Evolutionary conservation across 2,888 invertebrate genomes (phyloP), one percentile per base, ranked within the genome.

Genomic region (Drosophila sordidapex): DNA sequence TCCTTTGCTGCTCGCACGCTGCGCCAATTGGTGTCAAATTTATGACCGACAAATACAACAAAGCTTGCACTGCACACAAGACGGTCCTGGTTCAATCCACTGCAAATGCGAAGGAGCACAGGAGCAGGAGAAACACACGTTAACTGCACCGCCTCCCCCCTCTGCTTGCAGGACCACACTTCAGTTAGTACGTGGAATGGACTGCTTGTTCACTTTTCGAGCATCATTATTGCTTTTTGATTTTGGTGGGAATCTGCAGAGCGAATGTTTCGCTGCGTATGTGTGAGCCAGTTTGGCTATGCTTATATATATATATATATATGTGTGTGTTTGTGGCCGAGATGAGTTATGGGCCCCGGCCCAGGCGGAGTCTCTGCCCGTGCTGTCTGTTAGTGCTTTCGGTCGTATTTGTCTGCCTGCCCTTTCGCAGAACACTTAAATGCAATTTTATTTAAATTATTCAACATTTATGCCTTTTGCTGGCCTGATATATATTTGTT

Each of bases 1-100:
- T 53, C 58, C 58, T 59, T 43, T 56, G 49, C 58, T 48, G 64
- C 46, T 57, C 76, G 71, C 84, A 74, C 70, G 85, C 82, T 82
- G 84, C 68, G 83, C 82, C 91, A 90, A 91, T 90, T 90, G 90
- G 91, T 90, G 91, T 89, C 90, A 89, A 90, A 89, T 91, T 90
- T 89, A 91, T 91, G 81, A 79, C 46, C 83, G 81, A 86, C 89
- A 81, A 89, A 87, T 87, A 82, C 80, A 74, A 70, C 75, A 75
- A 82, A 74, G 71, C 62, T 74, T 70, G 71, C 64, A 15, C 31
- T 40, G 70, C 29, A 29, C 60, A 70, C 68, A 62, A 62, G 66
- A 35, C 43, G 46, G 27, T 48, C 60, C 25, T 33, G 49, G 21
- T 40, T 49, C 54, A 59, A 62, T 31, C 52, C 59, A 48, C 65